phyloP scores from a whole-genome alignment of 2,888 invertebrate species.

The Pedicia rivosa region DNA sequence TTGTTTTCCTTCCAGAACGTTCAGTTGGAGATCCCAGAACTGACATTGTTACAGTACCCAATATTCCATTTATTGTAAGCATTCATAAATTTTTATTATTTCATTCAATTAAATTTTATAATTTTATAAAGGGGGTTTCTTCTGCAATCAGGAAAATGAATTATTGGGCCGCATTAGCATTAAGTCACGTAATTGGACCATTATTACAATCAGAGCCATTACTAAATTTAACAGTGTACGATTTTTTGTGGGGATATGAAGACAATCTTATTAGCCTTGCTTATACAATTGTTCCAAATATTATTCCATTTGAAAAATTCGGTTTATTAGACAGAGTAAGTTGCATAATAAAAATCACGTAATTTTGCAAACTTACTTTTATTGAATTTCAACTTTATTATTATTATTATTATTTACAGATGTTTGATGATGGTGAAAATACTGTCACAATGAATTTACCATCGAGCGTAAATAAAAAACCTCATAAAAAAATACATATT shows the following conservation, averaged over 20 bases:
- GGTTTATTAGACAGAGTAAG: constrained; percentile 68
- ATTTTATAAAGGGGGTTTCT: constrained; percentile 38
- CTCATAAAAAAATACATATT: too few species aligned
- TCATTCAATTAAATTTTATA: too few species aligned
- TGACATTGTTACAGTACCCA: constrained; percentile 45
- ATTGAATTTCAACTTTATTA: constrained; percentile 11
- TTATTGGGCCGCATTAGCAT: constrained; percentile 36
- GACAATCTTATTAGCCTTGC: constrained; percentile 56
- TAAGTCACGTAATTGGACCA: constrained; percentile 39
- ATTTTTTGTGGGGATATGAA: constrained; percentile 70
- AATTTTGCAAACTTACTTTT: constrained; percentile 1
- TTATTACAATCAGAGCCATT: constrained; percentile 43
- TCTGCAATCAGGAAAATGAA: constrained; percentile 23
- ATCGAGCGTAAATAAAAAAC: constrained; percentile 7
- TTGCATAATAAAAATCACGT: constrained; percentile 11
- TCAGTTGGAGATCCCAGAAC: constrained; percentile 48
- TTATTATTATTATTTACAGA: constrained; percentile 26
- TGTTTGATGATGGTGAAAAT: constrained; percentile 46
- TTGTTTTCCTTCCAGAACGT: constrained; percentile 43
- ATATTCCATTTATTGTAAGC: constrained; percentile 36
- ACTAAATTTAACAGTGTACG: constrained; percentile 43
- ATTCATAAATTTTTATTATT: constrained; percentile 29
- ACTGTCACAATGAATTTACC: constrained; percentile 37
- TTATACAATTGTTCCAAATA: constrained; percentile 49
- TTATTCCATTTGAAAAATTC: constrained; percentile 59